Evolutionary conservation across 1,140 invertebrate genomes (phyloP), one percentile per base, ranked within the genome.

Genomic region (Trypoxylus dichotomus): DNA sequence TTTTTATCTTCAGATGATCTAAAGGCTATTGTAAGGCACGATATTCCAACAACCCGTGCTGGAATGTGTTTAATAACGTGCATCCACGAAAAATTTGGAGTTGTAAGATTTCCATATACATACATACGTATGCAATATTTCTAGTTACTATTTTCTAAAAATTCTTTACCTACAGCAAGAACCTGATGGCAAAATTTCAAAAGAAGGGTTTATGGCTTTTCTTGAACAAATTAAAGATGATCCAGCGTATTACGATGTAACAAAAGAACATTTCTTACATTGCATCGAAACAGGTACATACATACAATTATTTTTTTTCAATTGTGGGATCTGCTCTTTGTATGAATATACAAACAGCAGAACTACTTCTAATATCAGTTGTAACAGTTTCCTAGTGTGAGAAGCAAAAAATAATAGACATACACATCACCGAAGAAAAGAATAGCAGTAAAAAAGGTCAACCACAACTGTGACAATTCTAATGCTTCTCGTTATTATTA

Each of bases 11-110:
- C 24, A 68, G 60, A 68, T 25, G 60, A 68, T 25, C 27, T 68
- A 68, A 68, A 68, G 24, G 19, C 60, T 27, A 68, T 68, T 25
- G 21, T 29, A 15, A 15, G 11, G 11, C 13, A 13, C 24, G 27
- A 68, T 27, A 27, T 68, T 13, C 60, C 60, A 68, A 68, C 60
- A 25, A 68, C 60, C 11, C 21, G 27, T 11, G 27, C 60, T 25
- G 21, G 21, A 68, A 68, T 68, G 60, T 68, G 60, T 10, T 29
- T 68, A 25, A 29, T 68, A 25, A 68, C 60, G 8, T 68, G 60
- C 24, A 68, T 68, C 3, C 60, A 68, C 24, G 60, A 68, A 68
- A 68, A 68, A 68, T 68, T 68, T 29, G 60, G 60, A 29, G 24
- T 29, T 8, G 60, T 68, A 68, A 68, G 24, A 27, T 10, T 68